Evolutionary conservation across 2,888 invertebrate genomes (phyloP).

Genomic region (Elgonia sp.): DNA sequence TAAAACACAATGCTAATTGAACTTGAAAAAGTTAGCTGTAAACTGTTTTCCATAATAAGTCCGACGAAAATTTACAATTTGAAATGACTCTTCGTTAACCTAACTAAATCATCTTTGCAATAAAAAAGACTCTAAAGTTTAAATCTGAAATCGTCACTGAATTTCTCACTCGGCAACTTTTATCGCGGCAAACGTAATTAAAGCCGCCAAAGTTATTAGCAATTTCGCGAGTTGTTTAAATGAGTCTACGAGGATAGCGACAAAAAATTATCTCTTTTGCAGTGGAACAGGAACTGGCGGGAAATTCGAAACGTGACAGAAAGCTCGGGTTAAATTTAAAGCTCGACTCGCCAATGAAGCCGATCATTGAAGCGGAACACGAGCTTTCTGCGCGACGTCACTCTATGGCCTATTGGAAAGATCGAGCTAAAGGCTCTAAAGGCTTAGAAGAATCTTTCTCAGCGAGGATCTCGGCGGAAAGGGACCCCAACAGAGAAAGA

Average conservation of each 20-base stretch:
- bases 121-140: neutral
- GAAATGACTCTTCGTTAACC: neutral
- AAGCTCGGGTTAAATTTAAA: constrained; percentile 65
- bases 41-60: too few relatives aligned
- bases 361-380: constrained; percentile 72
- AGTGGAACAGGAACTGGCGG: neutral
- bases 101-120: too few relatives aligned
- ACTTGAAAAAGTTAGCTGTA: too few relatives aligned
- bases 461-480: constrained; percentile 14
- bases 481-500: constrained; percentile 57
- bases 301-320: constrained; percentile 60
- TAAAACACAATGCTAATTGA: too few relatives aligned
- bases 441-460: constrained; percentile 28
- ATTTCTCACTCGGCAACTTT: constrained; percentile 19
- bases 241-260: constrained; percentile 23
- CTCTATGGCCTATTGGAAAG: constrained; percentile 73
- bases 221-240: constrained; percentile 37
- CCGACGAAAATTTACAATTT: neutral
- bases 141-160: neutral
- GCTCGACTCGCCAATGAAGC: constrained; percentile 72
- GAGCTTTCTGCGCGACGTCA: constrained; percentile 72
- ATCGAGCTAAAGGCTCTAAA: constrained; percentile 67
- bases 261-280: constrained; percentile 15
- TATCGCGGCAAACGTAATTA: constrained; percentile 30
- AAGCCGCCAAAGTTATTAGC: constrained; percentile 31